Percentiles rank a stretch among this genome's conserved stretches.
Conservation (phyloP, 2,888 invertebrate species). For the Sphaerophoria taeniata region DNA sequence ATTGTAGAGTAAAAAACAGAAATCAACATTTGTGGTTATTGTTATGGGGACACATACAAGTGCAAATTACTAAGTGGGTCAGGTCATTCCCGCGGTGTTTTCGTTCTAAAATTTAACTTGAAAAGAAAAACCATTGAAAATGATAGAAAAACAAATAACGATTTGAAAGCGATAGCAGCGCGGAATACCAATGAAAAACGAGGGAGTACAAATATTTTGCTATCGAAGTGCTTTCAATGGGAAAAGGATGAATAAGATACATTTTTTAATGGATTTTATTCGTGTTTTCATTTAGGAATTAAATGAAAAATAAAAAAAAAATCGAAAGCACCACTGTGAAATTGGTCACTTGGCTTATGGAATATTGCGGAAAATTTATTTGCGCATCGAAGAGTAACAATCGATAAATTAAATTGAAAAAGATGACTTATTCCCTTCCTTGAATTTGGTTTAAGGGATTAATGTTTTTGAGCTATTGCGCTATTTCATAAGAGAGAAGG, state of each 20-base stretch:
- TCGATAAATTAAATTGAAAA: not conserved
- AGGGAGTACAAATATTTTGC: constrained; percentile 10
- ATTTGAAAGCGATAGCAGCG: constrained; percentile 11
- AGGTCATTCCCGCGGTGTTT: constrained; percentile 58
- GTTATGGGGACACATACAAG: constrained; percentile 61
- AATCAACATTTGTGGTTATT: constrained; percentile 72
- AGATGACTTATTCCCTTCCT: too few relatives aligned
- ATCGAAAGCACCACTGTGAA: constrained; percentile 41
- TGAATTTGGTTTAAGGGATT: too few relatives aligned
- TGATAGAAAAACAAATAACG: not conserved
- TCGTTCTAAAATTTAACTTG: constrained; percentile 3
- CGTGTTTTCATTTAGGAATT: not conserved
- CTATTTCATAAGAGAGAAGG: too few relatives aligned
- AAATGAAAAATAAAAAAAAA: constrained; percentile 11
- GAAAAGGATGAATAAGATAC: constrained; percentile 13
- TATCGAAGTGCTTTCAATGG: constrained; percentile 19
- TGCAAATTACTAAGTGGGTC: constrained; percentile 70
- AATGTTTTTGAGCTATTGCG: too few relatives aligned
- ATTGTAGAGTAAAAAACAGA: constrained; percentile 60
- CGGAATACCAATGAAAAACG: constrained; percentile 10
- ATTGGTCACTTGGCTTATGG: constrained; percentile 59
- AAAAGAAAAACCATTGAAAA: not conserved
- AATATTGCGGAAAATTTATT: constrained; percentile 1
- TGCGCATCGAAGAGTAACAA: constrained; percentile 14
- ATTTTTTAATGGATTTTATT: constrained; percentile 16